Base-by-base conservation (phyloP, 2,113 vertebrate genomes). In the Nansenia antarctica region DNA sequence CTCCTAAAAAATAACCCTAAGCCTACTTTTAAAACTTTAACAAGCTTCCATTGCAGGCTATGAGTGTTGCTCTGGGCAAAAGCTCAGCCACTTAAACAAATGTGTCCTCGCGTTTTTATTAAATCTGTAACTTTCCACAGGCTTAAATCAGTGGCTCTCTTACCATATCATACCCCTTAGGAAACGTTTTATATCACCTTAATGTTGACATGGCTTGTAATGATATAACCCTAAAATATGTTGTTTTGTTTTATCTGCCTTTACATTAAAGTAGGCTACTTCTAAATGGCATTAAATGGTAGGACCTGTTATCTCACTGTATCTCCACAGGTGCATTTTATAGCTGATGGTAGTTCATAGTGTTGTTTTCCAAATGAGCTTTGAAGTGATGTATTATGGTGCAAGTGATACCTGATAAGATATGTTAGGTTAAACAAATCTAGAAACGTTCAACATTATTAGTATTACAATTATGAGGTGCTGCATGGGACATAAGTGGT, bases 1-100 rank as follows among this genome's bases (percentile, higher is more conserved):
- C 62, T 66, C 26, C 27, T 63, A 37, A 63, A 47, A 68, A 70
- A 70, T 70, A 70, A 67, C 54, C 65, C 65, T 24, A 64, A 49
- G n/a, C 30, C 69, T 64, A 34, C 61, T 60, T 49, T 52, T 45
- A 68, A 52, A 49, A 12, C 15, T 34, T 72, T 60, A 72, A 77
- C 65, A 65, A 59, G 61, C 31, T 66, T 35, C 47, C 62, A 37
- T 29, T 62, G 59, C 54, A 67, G 59, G 39, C 29, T 67, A 31
- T 5, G 27, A 64, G 53, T 72, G 69, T 45, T 45, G 31, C 49
- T 18, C 52, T 65, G 69, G 53, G 65, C 20, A 8, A 65, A 37
- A 15, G 24, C 37, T 62, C 24, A 26, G 20, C 20, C 11, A 67
- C 60, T 67, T 53, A 42, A 74, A 64, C 31, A 64, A 49, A 58